Base-by-base conservation (phyloP, 2,888 invertebrate genomes). In the Lissocephala sabroskyi region DNA sequence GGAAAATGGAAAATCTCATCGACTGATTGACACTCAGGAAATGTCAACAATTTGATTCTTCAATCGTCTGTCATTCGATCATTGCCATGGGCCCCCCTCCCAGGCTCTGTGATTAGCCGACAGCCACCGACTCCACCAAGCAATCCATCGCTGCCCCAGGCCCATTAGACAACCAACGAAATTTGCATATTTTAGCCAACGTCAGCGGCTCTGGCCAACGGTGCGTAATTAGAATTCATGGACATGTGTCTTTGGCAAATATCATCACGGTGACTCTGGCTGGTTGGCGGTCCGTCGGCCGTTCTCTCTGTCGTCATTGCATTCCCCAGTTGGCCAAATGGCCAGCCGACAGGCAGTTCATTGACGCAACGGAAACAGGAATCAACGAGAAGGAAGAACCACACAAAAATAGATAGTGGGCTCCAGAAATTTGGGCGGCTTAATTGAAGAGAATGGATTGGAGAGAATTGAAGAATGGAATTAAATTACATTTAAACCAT, bases 371-470 rank as follows among this genome's bases (percentile, higher is more conserved):
- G 14, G 1, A 30, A 51, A 68, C 68, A 75, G 78, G 68, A 78
- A 68, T 68, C 78, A 68, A 78, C 78, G 62, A 68, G 76, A 78
- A 76, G n/a, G n/a, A n/a, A n/a, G n/a, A 70, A 73, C 59, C 49
- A 17, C 65, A 79, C 77, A 71, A 79, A 71, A 71, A 79, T 79
- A 71, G 79, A 66, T 62, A 75, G 75, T 63, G n/a, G n/a, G n/a
- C n/a, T n/a, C n/a, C n/a, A n/a, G n/a, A n/a, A n/a, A n/a, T n/a
- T n/a, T n/a, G n/a, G n/a, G n/a, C n/a, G n/a, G n/a, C n/a, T n/a
- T n/a, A n/a, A n/a, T n/a, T n/a, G n/a, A n/a, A n/a, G n/a, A n/a
- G n/a, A n/a, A n/a, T n/a, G n/a, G n/a, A n/a, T n/a, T n/a, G n/a
- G n/a, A n/a, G n/a, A n/a, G n/a, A n/a, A n/a, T n/a, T n/a, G n/a